Base-by-base conservation (phyloP, 2,113 vertebrate genomes). In the Oryzias javanicus region DNA sequence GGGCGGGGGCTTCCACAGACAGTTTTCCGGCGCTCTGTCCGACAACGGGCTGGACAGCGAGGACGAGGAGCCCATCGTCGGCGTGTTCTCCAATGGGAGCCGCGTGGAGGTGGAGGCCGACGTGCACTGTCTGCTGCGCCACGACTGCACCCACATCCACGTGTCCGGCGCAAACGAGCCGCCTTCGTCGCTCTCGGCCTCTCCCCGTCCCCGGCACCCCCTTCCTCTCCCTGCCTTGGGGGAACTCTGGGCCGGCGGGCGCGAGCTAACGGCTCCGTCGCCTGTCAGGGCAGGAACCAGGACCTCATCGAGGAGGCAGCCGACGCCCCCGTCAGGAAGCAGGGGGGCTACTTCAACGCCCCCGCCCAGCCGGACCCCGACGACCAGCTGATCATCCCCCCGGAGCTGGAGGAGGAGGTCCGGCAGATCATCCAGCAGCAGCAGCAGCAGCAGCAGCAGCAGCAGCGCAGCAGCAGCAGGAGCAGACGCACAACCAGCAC, bases 31-130 rank as follows among this genome's bases (percentile, higher is more conserved):
- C 60, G 95, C 97, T 7, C 94, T 98, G 78, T 98, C 96, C 0
- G 97, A 99, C 89, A 97, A 99, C 0, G 96, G 95, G 48, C 91
- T 98, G 0, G 97, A 99, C 91, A 99, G 96, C 0, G 97, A 99
- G 0, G 97, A 99, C 0, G 96, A 99, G 60, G 95, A 98, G 71
- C 97, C 97, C 0, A 97, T 99, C 0, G 94, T 94, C 5, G 97
- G 97, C 0, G 97, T 99, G 35, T 98, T 99, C 83, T 96, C 90
- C 55, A 99, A 99, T 0, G 97, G 96, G 74, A 99, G 97, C 86
- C 93, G 93, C 0, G 94, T 98, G 18, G 96, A 98, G 75, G 97
- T 98, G 54, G 96, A 96, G 59, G 97, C 94, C 4, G 97, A 98
- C 61, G 92, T 98, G 63, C 97, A 98, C 89, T 96, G 94, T 45